A percentile compares a stretch with the other conserved stretches of the same genome.
Evolutionary conservation across 30 jellyfish, hydroid and myxozoan species (phyloP).

Genomic region (Hydractinia symbiolongicarpus): DNA sequence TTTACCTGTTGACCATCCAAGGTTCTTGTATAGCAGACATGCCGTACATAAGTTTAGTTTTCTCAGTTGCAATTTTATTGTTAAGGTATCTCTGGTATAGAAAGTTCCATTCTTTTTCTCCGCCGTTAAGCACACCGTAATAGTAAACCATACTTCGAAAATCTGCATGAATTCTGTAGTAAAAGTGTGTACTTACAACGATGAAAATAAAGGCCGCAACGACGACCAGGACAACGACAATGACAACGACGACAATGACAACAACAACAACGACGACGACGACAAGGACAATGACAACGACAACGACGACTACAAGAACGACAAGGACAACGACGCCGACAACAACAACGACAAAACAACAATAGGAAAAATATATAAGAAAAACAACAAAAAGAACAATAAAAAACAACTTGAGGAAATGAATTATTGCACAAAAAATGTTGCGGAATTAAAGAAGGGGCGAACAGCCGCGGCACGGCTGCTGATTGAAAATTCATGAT

Average conservation of each 20-base stretch:
- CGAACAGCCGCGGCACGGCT: too few species aligned
- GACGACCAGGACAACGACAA: not conserved
- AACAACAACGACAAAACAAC: too few species aligned
- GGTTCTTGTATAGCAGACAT: conserved; percentile 83
- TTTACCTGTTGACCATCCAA: conserved; percentile 76
- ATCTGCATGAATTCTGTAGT: conserved; percentile 57
- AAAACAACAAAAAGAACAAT: too few species aligned
- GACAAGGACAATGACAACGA: too few species aligned
- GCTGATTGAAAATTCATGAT: too few species aligned
- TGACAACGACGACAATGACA: not conserved
- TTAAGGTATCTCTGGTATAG: conserved; percentile 50
- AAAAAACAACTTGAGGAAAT: not conserved
- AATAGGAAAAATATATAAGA: too few species aligned
- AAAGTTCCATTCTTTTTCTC: conserved; percentile 70
- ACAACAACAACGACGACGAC: not conserved
- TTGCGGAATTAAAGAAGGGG: too few species aligned
- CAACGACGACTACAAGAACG: too few species aligned
- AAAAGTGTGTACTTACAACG: not conserved
- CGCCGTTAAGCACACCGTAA: conserved; percentile 71
- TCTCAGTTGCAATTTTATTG: conserved; percentile 63
- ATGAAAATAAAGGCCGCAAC: not conserved
- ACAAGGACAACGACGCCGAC: too few species aligned
- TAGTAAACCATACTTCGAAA: conserved; percentile 59
- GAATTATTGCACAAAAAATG: too few species aligned
- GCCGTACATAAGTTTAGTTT: conserved; percentile 61